Evolutionary conservation across 2,797 vertebrate species (phyloP), one percentile per base, ranked within the genome.

Genomic region (Hoplostethus mediterraneus): DNA sequence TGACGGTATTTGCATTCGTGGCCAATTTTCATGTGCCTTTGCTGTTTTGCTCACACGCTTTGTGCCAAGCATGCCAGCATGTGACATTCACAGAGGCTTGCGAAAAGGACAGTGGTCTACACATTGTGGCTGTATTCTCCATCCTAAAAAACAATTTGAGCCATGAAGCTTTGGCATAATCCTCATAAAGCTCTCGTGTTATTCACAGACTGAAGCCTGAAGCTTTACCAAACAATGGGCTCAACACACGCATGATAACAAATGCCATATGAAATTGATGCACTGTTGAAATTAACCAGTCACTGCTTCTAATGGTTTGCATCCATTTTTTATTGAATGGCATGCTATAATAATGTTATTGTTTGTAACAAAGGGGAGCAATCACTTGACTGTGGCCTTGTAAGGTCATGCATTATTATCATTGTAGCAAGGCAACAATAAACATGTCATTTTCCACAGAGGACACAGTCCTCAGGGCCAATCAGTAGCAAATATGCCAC

Each of bases 81-180:
- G 90, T 91, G 90, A 93, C 92, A 93, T 94, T 93, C 90, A 89
- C 77, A 72, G 69, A 73, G 77, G 72, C 81, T 79, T 56, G 17
- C 21, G 73, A 49, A 89, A 91, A 92, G 88, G 92, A 93, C 90
- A 92, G 82, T 65, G 72, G 84, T 73, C 83, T 48, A 53, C 69
- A 55, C 62, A 59, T 76, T 80, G 77, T 80, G 84, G 68, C 81
- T 79, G 68, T 66, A 86, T 80, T 82, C 85, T 79, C 74, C 68
- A 75, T 83, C 77, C 81, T 86, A 77, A 90, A 90, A 90, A 84
- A 63, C 79, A 84, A 87, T 90, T 90, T 85, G 82, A 92, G 88
- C 82, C 81, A 89, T 60, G 79, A 85, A 85, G 87, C 85, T 88
- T 89, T 87, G 84, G 83, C 79, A 83, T 91, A 92, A 92, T 91